Conservation (phyloP, 1,140 invertebrate genomes). For the Drosophila auraria region DNA sequence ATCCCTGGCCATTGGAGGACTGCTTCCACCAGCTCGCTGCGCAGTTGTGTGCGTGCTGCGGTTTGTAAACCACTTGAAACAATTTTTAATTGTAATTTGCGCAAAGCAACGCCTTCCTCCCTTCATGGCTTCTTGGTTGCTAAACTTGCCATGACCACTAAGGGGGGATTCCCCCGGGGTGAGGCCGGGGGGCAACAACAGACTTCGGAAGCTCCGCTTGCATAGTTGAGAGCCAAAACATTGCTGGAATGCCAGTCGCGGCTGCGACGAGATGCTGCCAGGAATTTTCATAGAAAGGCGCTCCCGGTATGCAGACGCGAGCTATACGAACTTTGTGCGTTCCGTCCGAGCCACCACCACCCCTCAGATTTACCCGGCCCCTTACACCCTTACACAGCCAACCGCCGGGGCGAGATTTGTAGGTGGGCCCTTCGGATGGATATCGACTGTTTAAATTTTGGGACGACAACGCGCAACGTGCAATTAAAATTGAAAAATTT, state of each 20-base stretch:
- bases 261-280: conserved; percentile 70
- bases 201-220: conserved; percentile 56
- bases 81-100: conserved; percentile 83
- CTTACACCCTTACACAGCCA: conserved; percentile 9
- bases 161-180: conserved; percentile 3
- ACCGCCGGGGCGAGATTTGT: conserved; percentile 17
- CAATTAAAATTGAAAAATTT: conserved; percentile 84
- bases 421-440: conserved; percentile 43
- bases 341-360: conserved; percentile 2
- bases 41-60: conserved; percentile 70
- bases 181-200: conserved; percentile 7
- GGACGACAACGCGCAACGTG: conserved; percentile 56
- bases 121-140: conserved; percentile 7
- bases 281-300: conserved; percentile 82
- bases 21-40: conserved; percentile 18
- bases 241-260: conserved; percentile 73
- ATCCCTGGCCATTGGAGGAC: conserved; percentile 29
- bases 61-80: conserved; percentile 83
- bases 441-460: conserved; percentile 67
- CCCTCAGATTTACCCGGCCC: background rate
- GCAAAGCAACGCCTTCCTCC: conserved; percentile 71
- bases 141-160: conserved; percentile 45
- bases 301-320: conserved; percentile 78
- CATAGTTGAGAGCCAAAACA: conserved; percentile 76
- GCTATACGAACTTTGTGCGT: conserved; percentile 62